These are phyloP conservation scores for Halictus ligatus DNA, from an alignment of 2,888 invertebrate species.

Conservation along the genomic window DNA sequence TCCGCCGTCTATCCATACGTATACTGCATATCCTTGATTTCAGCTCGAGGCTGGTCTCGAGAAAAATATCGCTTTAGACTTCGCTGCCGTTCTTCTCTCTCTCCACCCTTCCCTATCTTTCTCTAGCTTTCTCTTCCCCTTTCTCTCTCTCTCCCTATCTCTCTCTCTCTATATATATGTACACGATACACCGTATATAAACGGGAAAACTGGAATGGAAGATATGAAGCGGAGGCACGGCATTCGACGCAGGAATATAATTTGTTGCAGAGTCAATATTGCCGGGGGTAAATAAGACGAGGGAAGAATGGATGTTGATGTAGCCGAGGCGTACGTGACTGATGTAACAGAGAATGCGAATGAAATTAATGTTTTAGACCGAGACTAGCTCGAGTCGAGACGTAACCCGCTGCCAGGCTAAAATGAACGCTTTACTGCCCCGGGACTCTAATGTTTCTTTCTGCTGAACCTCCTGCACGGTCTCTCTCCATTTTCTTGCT, in stretches of 20 bases:
- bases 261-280: conserved; percentile 34
- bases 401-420: background rate
- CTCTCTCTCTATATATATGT: background rate
- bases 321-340: background rate
- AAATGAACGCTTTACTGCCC: background rate
- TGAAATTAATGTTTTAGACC: conserved; percentile 14
- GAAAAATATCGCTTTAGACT: conserved; percentile 50
- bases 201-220: conserved; percentile 1
- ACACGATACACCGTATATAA: background rate
- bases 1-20: conserved; percentile 31
- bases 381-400: background rate
- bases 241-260: conserved; percentile 16
- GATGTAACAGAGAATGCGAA: background rate
- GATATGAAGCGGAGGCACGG: conserved; percentile 3
- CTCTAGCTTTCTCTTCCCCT: background rate
- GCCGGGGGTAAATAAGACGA: conserved; percentile 25
- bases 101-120: background rate
- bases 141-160: background rate
- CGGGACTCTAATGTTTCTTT: background rate
- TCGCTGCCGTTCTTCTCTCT: conserved; percentile 24
- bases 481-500: background rate
- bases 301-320: conserved; percentile 31
- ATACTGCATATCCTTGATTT: conserved; percentile 51
- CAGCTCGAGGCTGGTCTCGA: conserved; percentile 21
- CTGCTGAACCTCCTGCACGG: background rate